phyloP scores from a whole-genome alignment of 2,797 vertebrate species.

The Falco cherrug region DNA sequence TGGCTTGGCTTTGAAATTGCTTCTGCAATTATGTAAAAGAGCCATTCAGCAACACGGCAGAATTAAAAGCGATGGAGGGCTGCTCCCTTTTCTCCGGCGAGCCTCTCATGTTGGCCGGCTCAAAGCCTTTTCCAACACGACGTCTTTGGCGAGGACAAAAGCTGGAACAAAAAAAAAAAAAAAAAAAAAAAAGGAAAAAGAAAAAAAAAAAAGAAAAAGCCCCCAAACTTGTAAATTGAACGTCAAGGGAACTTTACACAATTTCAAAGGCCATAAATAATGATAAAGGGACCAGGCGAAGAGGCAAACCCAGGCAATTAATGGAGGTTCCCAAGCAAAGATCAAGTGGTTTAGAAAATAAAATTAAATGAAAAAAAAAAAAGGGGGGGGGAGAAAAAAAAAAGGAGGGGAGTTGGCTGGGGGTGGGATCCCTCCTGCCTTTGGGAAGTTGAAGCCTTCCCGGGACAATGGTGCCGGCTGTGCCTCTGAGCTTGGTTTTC shows the following conservation, averaged over 20 bases:
- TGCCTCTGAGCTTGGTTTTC: neutral
- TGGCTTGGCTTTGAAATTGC: constrained; percentile 81
- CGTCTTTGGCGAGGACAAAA: constrained; percentile 79
- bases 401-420: neutral
- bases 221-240: constrained; percentile 83
- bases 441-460: neutral
- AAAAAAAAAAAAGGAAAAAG: neutral
- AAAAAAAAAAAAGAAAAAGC: constrained; percentile 19
- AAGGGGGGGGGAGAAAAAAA: accelerated
- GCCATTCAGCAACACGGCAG: constrained; percentile 78
- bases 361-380: neutral
- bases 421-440: neutral
- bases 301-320: constrained; percentile 82
- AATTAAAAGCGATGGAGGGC: constrained; percentile 77
- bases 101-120: constrained; percentile 81
- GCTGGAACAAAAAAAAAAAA: constrained; percentile 62
- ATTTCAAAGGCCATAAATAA: constrained; percentile 84
- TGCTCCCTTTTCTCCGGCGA: constrained; percentile 74
- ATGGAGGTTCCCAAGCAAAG: constrained; percentile 80
- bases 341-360: constrained; percentile 79
- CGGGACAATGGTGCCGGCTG: neutral
- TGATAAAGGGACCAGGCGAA: constrained; percentile 76
- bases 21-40: constrained; percentile 84
- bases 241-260: constrained; percentile 79
- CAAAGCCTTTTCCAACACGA: constrained; percentile 81